Evolutionary conservation across 2,888 invertebrate species (phyloP), one percentile per base, ranked within the genome.

Genomic region (Xestia c-nigrum): DNA sequence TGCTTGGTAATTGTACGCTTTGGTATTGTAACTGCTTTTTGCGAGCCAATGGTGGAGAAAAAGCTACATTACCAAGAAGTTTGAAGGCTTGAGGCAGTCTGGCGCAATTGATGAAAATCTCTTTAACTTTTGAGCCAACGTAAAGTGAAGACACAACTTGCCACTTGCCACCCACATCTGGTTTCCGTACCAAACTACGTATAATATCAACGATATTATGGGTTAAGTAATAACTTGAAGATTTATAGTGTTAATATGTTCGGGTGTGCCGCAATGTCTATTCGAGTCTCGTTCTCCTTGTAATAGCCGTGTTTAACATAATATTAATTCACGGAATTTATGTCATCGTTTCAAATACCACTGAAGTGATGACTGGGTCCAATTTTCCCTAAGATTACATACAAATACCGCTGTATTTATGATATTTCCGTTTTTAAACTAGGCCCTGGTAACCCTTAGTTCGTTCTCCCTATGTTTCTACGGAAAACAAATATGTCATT

Each of bases 1-100:
- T 83, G 67, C 43, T 52, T 55, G 38, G 78, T 86, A 80, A 86
- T 85, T 85, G 74, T 67, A 75, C 31, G 57, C 52, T 40, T 79
- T 72, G 69, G 47, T 76, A 68, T 57, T 72, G n/a, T 47, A 40
- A 71, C 31, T 69, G 75, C 47, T 82, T 70, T 81, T 65, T 64
- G 59, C 24, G 31, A n/a, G n/a, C 43, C 68, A 24, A 50, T 50
- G 46, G 7, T 12, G 5, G 14, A 67, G 61, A 55, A 76, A 46
- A 67, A 50, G 14, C 38, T 6, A 7, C 16, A 31, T 76, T 81
- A 71, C 55, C 14, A 14, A n/a, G 76, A 57, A 67, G 6, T 76
- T 67, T 46, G 57, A 67, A 12, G 50, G 70, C 66, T 81, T 57
- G 61, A 67, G 76, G 81, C 43, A 31, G 21, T 19, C 19, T 50